Evolutionary conservation across 2,888 invertebrate species (phyloP).

Genomic region (Machimus atricapillus): DNA sequence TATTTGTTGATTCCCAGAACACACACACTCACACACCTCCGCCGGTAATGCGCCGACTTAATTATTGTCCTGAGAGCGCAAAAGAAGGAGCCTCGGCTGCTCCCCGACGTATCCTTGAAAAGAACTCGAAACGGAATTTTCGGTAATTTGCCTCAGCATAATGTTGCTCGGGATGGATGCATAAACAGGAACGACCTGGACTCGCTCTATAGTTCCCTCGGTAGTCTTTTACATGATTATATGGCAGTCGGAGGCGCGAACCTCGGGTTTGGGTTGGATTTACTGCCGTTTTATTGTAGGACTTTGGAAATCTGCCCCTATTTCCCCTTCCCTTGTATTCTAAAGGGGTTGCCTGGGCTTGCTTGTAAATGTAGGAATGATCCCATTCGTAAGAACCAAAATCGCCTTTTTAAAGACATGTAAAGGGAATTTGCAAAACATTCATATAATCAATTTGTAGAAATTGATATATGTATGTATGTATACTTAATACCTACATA

Average conservation of each 20-base stretch:
- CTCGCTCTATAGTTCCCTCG: slow-evolving; percentile 20
- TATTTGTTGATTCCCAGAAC: not conserved
- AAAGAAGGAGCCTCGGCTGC: not conserved
- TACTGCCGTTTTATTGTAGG: not conserved
- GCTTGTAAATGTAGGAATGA: not conserved
- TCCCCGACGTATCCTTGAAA: slow-evolving; percentile 29
- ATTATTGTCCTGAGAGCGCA: slow-evolving; percentile 34
- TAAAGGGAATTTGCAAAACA: not conserved
- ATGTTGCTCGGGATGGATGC: slow-evolving; percentile 21
- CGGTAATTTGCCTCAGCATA: slow-evolving; percentile 31
- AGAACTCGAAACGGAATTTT: slow-evolving; percentile 34
- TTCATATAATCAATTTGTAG: too few species aligned
- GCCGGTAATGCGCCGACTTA: slow-evolving; percentile 5
- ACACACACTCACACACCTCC: not conserved
- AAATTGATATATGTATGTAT: too few species aligned
- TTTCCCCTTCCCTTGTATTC: not conserved
- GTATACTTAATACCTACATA: too few species aligned
- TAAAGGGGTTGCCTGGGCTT: not conserved
- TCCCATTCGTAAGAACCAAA: not conserved
- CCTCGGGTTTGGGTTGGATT: not conserved
- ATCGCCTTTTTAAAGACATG: not conserved
- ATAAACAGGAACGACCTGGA: slow-evolving; percentile 21
- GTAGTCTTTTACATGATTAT: slow-evolving; percentile 33
- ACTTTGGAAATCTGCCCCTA: not conserved
- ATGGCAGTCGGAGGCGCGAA: not conserved